Percentiles rank a stretch among this genome's conserved stretches.
phyloP scores from a whole-genome alignment of 2,888 invertebrate species.

The Scrobipalpa atriplicella region DNA sequence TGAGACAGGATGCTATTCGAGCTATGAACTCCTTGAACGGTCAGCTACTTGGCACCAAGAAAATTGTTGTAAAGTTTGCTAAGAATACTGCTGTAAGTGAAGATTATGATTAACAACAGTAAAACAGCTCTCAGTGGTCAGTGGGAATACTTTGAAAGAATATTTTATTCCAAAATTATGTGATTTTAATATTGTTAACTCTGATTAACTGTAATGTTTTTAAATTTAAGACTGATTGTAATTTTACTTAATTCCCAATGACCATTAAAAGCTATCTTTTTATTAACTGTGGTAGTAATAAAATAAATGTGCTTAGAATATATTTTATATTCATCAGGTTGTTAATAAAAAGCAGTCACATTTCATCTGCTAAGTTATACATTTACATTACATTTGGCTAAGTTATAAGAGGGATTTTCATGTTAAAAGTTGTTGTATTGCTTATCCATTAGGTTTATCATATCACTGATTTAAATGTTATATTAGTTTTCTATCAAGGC shows the following conservation, averaged over 20 bases:
- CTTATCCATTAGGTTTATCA: not conserved
- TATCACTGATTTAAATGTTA: not conserved
- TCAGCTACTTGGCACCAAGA: conserved; percentile 87
- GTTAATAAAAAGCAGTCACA: not conserved
- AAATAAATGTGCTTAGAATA: conserved; percentile 1
- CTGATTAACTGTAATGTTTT: not conserved
- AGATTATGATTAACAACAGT: conserved; percentile 1
- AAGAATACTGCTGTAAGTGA: conserved; percentile 84
- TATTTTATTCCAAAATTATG: not conserved
- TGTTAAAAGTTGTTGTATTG: not conserved
- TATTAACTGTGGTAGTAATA: conserved; percentile 1
- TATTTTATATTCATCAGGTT: not conserved
- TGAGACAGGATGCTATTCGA: conserved; percentile 85
- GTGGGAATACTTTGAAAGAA: not conserved
- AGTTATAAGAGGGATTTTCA: not conserved
- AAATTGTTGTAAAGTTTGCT: conserved; percentile 91
- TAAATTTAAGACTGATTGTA: not conserved
- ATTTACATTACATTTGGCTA: not conserved
- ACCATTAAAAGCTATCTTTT: not conserved
- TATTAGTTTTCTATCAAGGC: not conserved
- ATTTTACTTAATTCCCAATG: not conserved
- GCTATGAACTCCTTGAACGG: conserved; percentile 90
- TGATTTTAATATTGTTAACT: not conserved
- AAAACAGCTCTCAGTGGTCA: not conserved
- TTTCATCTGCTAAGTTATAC: too few relatives aligned